phyloP scores from a whole-genome alignment of 2,888 invertebrate species.

The Erebia ligea region DNA sequence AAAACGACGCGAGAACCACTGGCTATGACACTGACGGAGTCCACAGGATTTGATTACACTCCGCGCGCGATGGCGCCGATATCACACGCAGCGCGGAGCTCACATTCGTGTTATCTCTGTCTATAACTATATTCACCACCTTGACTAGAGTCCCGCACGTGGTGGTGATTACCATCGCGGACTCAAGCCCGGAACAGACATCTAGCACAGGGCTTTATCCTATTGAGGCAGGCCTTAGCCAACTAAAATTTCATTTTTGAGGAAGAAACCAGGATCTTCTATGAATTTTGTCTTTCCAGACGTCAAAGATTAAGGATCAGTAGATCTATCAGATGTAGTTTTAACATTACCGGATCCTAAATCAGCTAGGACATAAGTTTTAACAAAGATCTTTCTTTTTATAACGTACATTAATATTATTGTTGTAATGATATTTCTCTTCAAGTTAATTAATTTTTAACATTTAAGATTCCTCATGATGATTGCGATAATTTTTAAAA shows the following conservation, averaged over 20 bases:
- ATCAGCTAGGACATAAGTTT: conserved; percentile 11
- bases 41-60: too few relatives aligned
- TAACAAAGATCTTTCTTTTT: conserved; percentile 9
- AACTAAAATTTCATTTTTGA: conserved; percentile 13
- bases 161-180: too few relatives aligned
- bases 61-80: too few relatives aligned
- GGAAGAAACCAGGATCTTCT: conserved; percentile 5
- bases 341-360: conserved; percentile 4
- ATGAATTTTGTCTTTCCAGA: conserved; percentile 6
- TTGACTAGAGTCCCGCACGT: too few relatives aligned
- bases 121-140: too few relatives aligned
- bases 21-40: too few relatives aligned
- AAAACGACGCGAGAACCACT: too few relatives aligned
- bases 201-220: too few relatives aligned
- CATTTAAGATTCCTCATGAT: not conserved
- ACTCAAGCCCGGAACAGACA: too few relatives aligned
- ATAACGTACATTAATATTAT: conserved; percentile 14
- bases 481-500: conserved; percentile 1
- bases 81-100: too few relatives aligned
- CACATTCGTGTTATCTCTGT: too few relatives aligned
- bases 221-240: too few relatives aligned
- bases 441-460: not conserved
- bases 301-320: conserved; percentile 5
- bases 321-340: not conserved
- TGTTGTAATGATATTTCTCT: conserved; percentile 5